A percentile compares a stretch with the other conserved stretches of the same genome.
Conservation (phyloP, 2,797 vertebrate species). For the Odontamblyopus lacepedii region DNA sequence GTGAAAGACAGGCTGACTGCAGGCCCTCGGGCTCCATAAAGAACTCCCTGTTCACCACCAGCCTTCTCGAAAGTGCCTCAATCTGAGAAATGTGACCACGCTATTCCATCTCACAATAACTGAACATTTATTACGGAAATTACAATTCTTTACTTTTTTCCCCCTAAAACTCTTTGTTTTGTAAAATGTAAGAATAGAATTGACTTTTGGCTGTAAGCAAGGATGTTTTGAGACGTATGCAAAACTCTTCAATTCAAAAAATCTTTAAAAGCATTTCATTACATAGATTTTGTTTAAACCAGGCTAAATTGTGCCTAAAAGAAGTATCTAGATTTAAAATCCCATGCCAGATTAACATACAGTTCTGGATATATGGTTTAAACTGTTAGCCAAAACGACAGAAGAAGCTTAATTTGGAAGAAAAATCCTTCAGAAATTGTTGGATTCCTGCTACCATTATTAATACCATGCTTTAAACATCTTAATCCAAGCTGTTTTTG, state of each 20-base stretch:
- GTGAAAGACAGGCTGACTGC: conserved; percentile 43
- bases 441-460: conserved; percentile 10
- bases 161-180: too few relatives aligned
- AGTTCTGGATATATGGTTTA: too few relatives aligned
- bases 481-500: conserved; percentile 19
- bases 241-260: not conserved
- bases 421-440: not conserved
- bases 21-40: conserved; percentile 29
- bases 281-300: too few relatives aligned
- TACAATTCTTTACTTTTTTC: too few relatives aligned
- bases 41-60: conserved; percentile 28
- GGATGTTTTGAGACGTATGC: not conserved
- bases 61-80: not conserved
- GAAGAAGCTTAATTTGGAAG: not conserved
- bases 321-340: too few relatives aligned
- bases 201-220: not conserved
- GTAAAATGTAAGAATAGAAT: not conserved
- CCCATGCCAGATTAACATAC: too few relatives aligned
- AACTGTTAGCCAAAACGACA: not conserved
- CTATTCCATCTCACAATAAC: not conserved
- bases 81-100: not conserved
- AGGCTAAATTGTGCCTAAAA: too few relatives aligned
- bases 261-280: not conserved
- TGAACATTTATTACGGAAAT: too few relatives aligned
- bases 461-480: not conserved